Conservation (phyloP, 2,888 invertebrate genomes). For the Ametastegia equiseti region DNA sequence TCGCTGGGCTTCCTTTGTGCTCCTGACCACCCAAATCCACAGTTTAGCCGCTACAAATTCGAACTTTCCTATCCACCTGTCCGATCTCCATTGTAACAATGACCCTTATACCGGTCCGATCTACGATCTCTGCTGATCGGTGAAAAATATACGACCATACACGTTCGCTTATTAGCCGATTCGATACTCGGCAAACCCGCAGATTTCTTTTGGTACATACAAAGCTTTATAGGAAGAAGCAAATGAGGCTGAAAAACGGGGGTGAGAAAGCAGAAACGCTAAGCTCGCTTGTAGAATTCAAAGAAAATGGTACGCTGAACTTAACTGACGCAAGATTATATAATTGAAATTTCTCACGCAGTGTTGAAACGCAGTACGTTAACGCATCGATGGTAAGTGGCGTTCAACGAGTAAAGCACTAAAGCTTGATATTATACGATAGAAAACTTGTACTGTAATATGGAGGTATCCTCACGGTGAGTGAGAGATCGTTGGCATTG, state of each 20-base stretch:
- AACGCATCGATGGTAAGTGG: slow-evolving; percentile 11
- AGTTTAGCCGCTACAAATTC: slow-evolving; percentile 47
- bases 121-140: slow-evolving; percentile 43
- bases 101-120: slow-evolving; percentile 42
- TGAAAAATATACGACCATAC: slow-evolving; percentile 35
- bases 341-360: slow-evolving; percentile 4
- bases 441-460: background rate
- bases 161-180: slow-evolving; percentile 29
- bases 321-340: background rate
- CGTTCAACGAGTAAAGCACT: background rate
- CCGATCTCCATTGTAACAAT: slow-evolving; percentile 45
- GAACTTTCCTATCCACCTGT: slow-evolving; percentile 42
- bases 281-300: background rate
- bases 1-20: slow-evolving; percentile 33
- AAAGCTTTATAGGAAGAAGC: background rate
- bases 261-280: background rate
- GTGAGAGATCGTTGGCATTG: slow-evolving; percentile 24
- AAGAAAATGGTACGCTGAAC: background rate
- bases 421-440: slow-evolving; percentile 14
- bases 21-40: slow-evolving; percentile 35
- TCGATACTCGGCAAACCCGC: background rate
- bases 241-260: background rate
- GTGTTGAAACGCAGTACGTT: no score
- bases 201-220: slow-evolving; percentile 10
- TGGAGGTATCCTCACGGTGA: background rate